Evolutionary conservation across 2,113 vertebrate species (phyloP).

Genomic region (Ophthalmotilapia sp.): DNA sequence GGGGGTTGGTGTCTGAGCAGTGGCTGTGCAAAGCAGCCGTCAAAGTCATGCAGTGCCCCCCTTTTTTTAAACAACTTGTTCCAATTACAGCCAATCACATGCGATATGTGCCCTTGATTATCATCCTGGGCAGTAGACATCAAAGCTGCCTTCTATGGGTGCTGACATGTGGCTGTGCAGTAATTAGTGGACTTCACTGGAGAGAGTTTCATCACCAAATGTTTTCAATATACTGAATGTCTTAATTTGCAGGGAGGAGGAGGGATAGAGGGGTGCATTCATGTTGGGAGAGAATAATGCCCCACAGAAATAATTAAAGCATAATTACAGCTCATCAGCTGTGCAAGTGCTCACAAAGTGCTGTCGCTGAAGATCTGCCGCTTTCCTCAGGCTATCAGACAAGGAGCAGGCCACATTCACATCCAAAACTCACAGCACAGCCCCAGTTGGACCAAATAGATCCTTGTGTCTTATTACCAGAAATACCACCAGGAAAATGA

Average conservation of each 20-base stretch:
- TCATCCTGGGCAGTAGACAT: constrained; percentile 51
- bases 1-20: constrained; percentile 38
- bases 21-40: constrained; percentile 52
- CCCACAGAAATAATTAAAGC: constrained; percentile 75
- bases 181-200: constrained; percentile 61
- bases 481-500: neutral
- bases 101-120: constrained; percentile 49
- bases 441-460: neutral
- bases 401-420: constrained; percentile 9
- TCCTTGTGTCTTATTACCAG: neutral
- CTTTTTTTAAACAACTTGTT: constrained; percentile 54
- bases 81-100: constrained; percentile 70
- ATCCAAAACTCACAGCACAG: neutral
- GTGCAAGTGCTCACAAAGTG: constrained; percentile 70
- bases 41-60: constrained; percentile 66
- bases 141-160: constrained; percentile 50
- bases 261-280: neutral
- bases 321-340: constrained; percentile 72
- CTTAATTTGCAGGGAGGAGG: constrained; percentile 43
- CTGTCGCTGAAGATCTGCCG: constrained; percentile 54
- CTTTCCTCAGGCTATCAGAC: constrained; percentile 36
- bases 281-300: constrained; percentile 50
- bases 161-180: constrained; percentile 39
- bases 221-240: constrained; percentile 67
- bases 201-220: constrained; percentile 62